Evolutionary conservation across 2,113 vertebrate species (phyloP), one percentile per base, ranked within the genome.

Genomic region (Spermophilus dauricus): DNA sequence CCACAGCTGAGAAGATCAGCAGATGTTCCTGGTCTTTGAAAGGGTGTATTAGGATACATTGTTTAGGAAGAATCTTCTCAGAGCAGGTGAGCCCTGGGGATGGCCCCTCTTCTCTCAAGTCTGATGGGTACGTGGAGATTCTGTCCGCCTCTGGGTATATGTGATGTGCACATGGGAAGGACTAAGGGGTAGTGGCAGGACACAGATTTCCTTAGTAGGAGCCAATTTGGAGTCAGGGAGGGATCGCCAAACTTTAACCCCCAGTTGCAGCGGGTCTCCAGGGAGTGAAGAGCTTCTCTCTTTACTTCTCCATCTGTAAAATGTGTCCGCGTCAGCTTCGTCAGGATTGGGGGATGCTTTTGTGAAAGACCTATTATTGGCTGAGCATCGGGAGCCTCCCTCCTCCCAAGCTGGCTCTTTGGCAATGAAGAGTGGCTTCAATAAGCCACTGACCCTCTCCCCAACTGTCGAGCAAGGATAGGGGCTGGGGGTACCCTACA

Each of bases 231-330:
- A 86, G n/a, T n/a, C 10, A 56, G 13, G 18, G 67, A 94, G n/a
- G 63, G 24, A 24, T 42, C 37, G 24, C 69, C 61, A 22, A 72
- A 32, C 26, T 94, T 42, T 76, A 32, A 48, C 9, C 3, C 67
- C 32, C 30, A 0, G 7, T 85, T 72, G 65, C 45, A 63, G 39
- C 48, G 51, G 94, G 77, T 58, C 89, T 78, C n/a, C 32, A 56
- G 56, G 88, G 12, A 96, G n/a, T 18, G 1, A 89, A 32, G 9
- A 4, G n/a, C 24, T 93, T 65, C 48, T 80, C 77, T 56, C 28
- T 69, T 86, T 56, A 65, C 61, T 94, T 92, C 95, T 37, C 63
- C 11, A 10, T 93, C 77, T 92, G 53, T 90, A 77, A 85, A 92
- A 69, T 65, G 0, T 78, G 2, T 69, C 65, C 28, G 39, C 32